Conservation (phyloP, 2,113 vertebrate species). For the Reinhardtius hippoglossoides region DNA sequence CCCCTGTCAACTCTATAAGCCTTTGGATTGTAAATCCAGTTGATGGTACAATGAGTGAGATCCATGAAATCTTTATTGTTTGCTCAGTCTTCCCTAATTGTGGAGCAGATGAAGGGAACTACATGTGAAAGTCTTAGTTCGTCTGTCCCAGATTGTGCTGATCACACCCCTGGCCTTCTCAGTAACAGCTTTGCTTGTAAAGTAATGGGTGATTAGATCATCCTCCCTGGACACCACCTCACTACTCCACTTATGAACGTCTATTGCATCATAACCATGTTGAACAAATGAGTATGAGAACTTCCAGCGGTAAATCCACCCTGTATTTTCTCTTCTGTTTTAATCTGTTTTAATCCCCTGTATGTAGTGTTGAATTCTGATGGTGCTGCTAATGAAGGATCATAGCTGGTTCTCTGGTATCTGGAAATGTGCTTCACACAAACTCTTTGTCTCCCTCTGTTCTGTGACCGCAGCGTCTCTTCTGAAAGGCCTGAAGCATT, state of each 20-base stretch:
- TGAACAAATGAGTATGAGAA: slow-evolving; percentile 57
- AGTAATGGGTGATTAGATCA: slow-evolving; percentile 8
- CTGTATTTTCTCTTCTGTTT: slow-evolving; percentile 20
- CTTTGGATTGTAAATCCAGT: not conserved
- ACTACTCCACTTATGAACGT: slow-evolving; percentile 8
- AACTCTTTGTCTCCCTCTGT: not conserved
- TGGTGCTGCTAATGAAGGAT: slow-evolving; percentile 49
- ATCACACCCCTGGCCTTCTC: slow-evolving; percentile 15
- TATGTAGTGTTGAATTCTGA: slow-evolving; percentile 24
- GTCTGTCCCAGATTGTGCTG: slow-evolving; percentile 22
- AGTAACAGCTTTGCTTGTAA: slow-evolving; percentile 23
- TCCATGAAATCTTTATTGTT: not conserved
- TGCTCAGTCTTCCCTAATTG: not conserved
- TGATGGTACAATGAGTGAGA: not conserved
- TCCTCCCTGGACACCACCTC: slow-evolving; percentile 9
- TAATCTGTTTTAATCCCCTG: slow-evolving; percentile 45
- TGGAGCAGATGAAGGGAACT: not conserved
- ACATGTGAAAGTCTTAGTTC: slow-evolving; percentile 2
- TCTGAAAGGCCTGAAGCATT: slow-evolving; percentile 95
- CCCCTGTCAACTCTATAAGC: not conserved
- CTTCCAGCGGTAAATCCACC: slow-evolving; percentile 36
- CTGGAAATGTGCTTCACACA: not conserved
- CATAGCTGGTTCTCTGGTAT: slow-evolving; percentile 3
- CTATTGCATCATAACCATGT: slow-evolving; percentile 41
- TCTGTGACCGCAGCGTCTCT: slow-evolving; percentile 89